Conservation (phyloP, 2,113 vertebrate genomes). For the Artemisiospiza belli region DNA sequence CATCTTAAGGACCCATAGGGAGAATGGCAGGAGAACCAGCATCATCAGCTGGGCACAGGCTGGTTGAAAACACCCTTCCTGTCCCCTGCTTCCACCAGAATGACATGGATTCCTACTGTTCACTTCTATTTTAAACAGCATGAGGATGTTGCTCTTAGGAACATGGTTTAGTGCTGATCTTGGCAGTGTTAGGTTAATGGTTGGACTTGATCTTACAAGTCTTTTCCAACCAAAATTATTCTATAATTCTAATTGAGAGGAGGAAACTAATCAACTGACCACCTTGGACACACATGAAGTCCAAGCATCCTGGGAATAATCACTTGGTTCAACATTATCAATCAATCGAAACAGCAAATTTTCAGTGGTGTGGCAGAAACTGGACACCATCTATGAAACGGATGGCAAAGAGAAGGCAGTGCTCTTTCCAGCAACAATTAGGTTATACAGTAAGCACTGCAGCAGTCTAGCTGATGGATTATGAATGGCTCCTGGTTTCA, state of each 20-base stretch:
- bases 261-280: neutral
- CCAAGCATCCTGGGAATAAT: neutral
- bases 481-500: neutral
- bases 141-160: neutral
- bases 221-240: neutral
- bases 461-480: neutral
- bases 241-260: neutral
- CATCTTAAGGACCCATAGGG: fast-evolving
- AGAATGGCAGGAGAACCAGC: neutral
- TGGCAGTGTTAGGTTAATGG: neutral
- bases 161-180: neutral
- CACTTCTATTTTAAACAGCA: neutral
- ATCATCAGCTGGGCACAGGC: neutral
- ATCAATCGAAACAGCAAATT: neutral
- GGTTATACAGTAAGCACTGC: neutral
- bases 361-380: neutral
- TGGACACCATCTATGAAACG: neutral
- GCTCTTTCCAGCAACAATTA: neutral
- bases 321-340: neutral
- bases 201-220: neutral
- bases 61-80: neutral
- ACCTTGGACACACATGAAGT: neutral
- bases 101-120: neutral
- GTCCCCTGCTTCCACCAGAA: neutral
- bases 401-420: neutral